Conservation (phyloP, 2,113 vertebrate genomes). For the Beaufortia kweichowensis region DNA sequence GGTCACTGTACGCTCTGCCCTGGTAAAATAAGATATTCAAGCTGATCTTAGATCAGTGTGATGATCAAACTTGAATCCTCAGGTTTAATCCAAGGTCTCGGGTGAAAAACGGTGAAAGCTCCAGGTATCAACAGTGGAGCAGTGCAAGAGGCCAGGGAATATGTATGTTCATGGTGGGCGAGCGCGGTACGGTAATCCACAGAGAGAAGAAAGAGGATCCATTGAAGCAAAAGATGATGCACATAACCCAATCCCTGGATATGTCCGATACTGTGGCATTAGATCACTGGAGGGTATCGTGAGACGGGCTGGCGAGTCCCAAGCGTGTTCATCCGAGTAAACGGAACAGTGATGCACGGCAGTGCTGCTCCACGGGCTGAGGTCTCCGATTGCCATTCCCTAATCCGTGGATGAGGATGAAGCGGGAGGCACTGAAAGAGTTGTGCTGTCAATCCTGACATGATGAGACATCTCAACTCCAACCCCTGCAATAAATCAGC, state of each 20-base stretch:
- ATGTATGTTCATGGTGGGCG: neutral
- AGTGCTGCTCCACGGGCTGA: neutral
- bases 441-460: constrained; percentile 3
- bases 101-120: too few relatives aligned
- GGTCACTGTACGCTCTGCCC: constrained; percentile 52
- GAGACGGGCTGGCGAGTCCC: neutral
- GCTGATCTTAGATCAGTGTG: constrained; percentile 48
- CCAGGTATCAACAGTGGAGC: neutral
- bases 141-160: neutral
- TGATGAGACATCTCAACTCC: neutral
- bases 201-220: neutral
- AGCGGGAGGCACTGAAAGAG: neutral
- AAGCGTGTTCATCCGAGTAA: neutral
- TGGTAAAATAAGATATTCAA: too few relatives aligned
- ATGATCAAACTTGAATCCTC: neutral
- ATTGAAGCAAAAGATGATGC: neutral
- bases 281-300: constrained; percentile 2
- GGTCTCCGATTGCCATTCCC: neutral
- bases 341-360: neutral
- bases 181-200: constrained; percentile 16
- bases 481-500: neutral
- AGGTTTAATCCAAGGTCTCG: too few relatives aligned
- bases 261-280: neutral
- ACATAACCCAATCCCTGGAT: constrained; percentile 23
- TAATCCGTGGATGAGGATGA: neutral